Evolutionary conservation across 2,888 invertebrate genomes (phyloP), one percentile per base, ranked within the genome.

Genomic region (Nymphalis c-album): DNA sequence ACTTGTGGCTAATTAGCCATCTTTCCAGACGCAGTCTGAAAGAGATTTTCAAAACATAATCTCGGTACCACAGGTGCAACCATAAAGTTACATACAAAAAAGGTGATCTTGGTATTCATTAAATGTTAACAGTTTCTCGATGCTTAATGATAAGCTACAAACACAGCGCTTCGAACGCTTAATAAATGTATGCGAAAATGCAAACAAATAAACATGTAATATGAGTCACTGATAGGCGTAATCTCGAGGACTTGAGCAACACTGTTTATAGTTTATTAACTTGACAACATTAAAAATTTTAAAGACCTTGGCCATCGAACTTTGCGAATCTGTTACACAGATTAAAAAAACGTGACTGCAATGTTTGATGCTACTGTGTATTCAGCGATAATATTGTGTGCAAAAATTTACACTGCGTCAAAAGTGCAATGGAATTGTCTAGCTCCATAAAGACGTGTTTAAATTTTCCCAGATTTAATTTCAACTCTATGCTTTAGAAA

Each of bases 241-340:
- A 68, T 58, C 64, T 64, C 59, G 51, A 60, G 31, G 46, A 68
- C 58, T 10, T 7, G 57, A 53, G 22, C 46, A 55, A 50, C 50
- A 61, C 46, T 74, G 80, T 80, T 82, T 84, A 80, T 78, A 79
- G 75, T 76, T 65, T 76, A 77, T 78, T 79, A 77, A 73, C 75
- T 68, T 76, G 72, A 76, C 74, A 72, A 75, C 77, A 76, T 82
- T 78, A 73, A 80, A 80, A 75, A 75, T 76, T 75, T 72, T 67
- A 72, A 78, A 80, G 77, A 75, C 75, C 60, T 46, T 64, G 57
- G 69, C 58, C 60, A 40, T 69, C 63, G 60, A 62, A 63, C 50
- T 64, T 58, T 69, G 62, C 64, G 46, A 40, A 59, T 59, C 31
- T 65, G 50, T 61, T 61, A 57, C 57, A 64, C 64, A 70, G 59